Base-by-base conservation (phyloP, 2,888 invertebrate genomes). In the Aphodius sticticus region DNA sequence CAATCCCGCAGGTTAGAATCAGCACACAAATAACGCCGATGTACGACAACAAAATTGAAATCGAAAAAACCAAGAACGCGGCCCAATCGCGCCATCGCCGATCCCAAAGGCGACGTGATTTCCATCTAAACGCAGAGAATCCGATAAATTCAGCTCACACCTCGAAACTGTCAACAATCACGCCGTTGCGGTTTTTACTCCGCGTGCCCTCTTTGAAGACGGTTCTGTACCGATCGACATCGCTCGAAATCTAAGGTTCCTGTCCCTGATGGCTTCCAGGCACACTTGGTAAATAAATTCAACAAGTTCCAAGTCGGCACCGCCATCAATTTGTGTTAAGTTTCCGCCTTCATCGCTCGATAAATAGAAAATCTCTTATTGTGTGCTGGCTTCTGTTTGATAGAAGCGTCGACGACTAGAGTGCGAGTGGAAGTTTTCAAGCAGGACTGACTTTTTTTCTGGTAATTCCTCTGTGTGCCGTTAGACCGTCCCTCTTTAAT, bases 311-410 rank as follows among this genome's bases (percentile, higher is more conserved):
- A 76, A 69, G 53, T 53, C 15, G 76, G 12, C 69, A 53, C 53
- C 53, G 76, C 76, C 36, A 76, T 76, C 76, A 76, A 53, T 76
- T 76, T 26, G 76, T 76, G 37, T 76, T 76, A 69, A 76, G 26
- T 76, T 53, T 69, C 53, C 53, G 53, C 53, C 53, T 7, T 53
- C 6, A 53, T 53, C 12, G 53, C 53, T 53, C 53, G 53, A 53
- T 53, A 53, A 53, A 53, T 53, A 53, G 53, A 53, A 53, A 53
- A 53, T 12, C 53, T 53, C 12, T 53, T 53, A 53, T 53, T 53
- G 53, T 53, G 53, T 53, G 53, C 12, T 53, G 7, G 53, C 53
- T 53, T 7, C 53, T 53, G 53, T 53, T 53, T 53, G 53, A 12
- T 53, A 53, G 12, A 53, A 53, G 53, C 7, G 53, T 53, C 53